A percentile compares a stretch with the other conserved stretches of the same genome.
phyloP scores from a whole-genome alignment of 2,797 vertebrate genomes.

The Peromyscus melanophrys region DNA sequence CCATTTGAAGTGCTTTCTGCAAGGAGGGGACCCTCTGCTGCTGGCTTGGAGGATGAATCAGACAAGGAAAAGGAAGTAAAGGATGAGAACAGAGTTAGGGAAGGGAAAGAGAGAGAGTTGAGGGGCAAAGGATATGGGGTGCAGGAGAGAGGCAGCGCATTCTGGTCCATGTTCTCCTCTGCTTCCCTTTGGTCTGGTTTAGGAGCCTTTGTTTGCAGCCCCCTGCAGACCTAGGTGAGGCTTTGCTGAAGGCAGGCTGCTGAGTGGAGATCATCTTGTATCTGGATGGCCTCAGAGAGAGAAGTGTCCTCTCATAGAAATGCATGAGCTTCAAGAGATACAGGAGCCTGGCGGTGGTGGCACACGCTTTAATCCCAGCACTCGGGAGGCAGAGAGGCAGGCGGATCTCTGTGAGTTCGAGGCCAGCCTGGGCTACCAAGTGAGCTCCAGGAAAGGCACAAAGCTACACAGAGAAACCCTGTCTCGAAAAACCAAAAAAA shows the following conservation, averaged over 20 bases:
- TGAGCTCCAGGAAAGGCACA: too few relatives aligned
- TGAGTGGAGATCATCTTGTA: background rate
- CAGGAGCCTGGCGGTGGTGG: too few relatives aligned
- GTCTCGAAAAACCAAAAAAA: too few relatives aligned
- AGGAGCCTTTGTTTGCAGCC: background rate
- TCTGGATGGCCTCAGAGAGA: background rate
- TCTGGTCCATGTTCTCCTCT: background rate
- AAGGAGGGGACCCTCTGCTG: background rate
- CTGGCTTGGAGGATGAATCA: background rate
- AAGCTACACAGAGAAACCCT: too few relatives aligned
- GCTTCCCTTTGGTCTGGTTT: background rate
- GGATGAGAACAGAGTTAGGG: background rate
- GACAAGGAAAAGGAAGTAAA: background rate
- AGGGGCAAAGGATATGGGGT: background rate
- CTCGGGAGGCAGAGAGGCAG: too few relatives aligned
- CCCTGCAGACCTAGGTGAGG: background rate
- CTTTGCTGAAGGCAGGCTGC: background rate
- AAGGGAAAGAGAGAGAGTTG: background rate
- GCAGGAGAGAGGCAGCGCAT: background rate
- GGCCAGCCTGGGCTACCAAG: too few relatives aligned
- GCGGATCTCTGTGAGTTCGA: too few relatives aligned
- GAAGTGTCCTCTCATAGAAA: background rate
- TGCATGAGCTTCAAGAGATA: background rate
- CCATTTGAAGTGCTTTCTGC: conserved; percentile 61
- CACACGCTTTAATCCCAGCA: too few relatives aligned